These are phyloP conservation scores for Buathra laborator DNA, from an alignment of 2,888 invertebrate species.

Conservation along the genomic window DNA sequence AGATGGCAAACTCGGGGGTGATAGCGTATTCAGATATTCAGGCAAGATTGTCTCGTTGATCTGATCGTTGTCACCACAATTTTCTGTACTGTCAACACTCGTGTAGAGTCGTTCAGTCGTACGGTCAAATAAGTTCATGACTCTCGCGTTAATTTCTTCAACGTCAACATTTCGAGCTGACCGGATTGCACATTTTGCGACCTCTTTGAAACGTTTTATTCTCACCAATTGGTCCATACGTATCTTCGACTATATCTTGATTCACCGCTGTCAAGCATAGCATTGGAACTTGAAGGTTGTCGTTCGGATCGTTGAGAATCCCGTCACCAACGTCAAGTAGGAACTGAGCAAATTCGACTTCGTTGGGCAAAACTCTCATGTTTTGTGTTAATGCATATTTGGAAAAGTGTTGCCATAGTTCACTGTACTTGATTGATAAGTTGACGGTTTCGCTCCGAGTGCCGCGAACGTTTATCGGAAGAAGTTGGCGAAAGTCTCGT, in stretches of 20 bases:
- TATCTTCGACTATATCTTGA: conserved; percentile 57
- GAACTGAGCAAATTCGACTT: conserved; percentile 67
- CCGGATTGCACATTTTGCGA: too few relatives aligned
- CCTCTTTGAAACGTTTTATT: conserved; percentile 43
- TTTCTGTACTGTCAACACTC: conserved; percentile 50
- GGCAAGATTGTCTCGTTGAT: conserved; percentile 46
- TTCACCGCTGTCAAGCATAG: conserved; percentile 41
- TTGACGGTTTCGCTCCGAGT: too few relatives aligned
- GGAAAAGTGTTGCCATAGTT: too few relatives aligned
- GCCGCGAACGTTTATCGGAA: too few relatives aligned
- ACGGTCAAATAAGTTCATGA: too few relatives aligned
- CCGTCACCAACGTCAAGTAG: conserved; percentile 62
- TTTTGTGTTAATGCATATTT: too few relatives aligned
- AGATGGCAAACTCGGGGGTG: conserved; percentile 57
- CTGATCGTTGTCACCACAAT: conserved; percentile 43
- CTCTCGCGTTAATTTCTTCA: too few relatives aligned
- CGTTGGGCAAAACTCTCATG: conserved; percentile 64
- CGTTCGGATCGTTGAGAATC: conserved; percentile 61
- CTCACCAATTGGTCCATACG: background rate
- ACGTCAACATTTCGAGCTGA: too few relatives aligned
- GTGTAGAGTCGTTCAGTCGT: conserved; percentile 18
- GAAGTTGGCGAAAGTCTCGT: too few relatives aligned
- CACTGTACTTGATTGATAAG: too few relatives aligned
- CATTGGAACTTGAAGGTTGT: conserved; percentile 60
- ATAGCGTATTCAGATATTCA: conserved; percentile 61